phyloP scores from a whole-genome alignment of 2,797 vertebrate species.

The Syngnathus rostellatus region DNA sequence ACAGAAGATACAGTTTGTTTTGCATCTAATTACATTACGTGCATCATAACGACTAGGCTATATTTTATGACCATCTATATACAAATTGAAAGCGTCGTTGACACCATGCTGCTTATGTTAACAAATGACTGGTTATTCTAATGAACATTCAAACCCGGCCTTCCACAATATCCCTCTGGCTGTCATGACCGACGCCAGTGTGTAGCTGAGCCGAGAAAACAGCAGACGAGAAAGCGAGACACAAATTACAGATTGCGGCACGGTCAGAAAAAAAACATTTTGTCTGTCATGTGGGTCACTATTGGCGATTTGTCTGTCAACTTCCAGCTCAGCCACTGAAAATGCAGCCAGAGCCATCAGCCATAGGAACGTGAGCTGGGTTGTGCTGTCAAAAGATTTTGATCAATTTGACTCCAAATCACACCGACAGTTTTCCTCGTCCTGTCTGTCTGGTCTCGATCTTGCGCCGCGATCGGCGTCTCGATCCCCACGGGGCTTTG shows the following conservation, averaged over 20 bases:
- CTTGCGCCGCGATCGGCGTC: conserved; percentile 40
- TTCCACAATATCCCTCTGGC: conserved; percentile 21
- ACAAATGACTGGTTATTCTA: conserved; percentile 8
- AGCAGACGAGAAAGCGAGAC: conserved; percentile 11
- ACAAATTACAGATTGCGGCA: conserved; percentile 36
- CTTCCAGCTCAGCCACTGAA: conserved; percentile 44
- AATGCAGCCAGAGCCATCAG: conserved; percentile 51
- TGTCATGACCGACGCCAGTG: conserved; percentile 38
- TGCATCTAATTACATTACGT: neutral
- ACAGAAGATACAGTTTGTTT: conserved; percentile 10
- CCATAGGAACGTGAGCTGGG: conserved; percentile 16
- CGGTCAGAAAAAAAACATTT: conserved; percentile 45
- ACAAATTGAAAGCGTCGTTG: neutral
- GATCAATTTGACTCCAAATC: conserved; percentile 33
- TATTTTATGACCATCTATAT: neutral
- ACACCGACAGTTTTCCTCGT: conserved; percentile 40
- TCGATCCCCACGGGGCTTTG: conserved; percentile 40
- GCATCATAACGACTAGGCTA: neutral
- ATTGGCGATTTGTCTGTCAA: conserved; percentile 51
- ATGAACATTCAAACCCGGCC: conserved; percentile 3
- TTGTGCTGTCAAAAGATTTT: conserved; percentile 34
- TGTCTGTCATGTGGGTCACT: conserved; percentile 49
- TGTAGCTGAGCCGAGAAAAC: conserved; percentile 6
- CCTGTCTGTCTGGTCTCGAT: conserved; percentile 36
- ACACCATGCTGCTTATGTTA: neutral